These are phyloP conservation scores for Andrena chrysosceles DNA, from an alignment of 2,888 invertebrate genomes.

Conservation along the genomic window DNA sequence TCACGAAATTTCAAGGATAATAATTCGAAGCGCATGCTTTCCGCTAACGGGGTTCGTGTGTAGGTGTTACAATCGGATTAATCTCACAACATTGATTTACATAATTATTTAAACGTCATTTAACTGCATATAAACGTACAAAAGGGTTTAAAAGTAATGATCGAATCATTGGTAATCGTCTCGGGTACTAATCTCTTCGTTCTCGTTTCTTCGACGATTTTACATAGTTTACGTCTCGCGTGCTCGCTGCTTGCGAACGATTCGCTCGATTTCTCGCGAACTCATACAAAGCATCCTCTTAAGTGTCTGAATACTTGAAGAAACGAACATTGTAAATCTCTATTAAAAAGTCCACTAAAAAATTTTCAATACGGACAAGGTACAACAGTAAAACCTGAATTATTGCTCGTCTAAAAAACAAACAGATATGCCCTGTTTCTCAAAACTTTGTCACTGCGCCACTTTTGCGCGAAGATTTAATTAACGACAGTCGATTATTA, in stretches of 20 bases:
- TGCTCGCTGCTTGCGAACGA: slow-evolving; percentile 7
- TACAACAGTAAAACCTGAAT: slow-evolving; percentile 8
- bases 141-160: slow-evolving; percentile 78
- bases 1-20: slow-evolving; percentile 77
- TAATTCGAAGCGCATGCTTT: slow-evolving; percentile 77
- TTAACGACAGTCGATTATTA: not conserved
- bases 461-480: not conserved
- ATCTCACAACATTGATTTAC: slow-evolving; percentile 74
- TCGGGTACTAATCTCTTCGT: slow-evolving; percentile 35
- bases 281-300: slow-evolving; percentile 17
- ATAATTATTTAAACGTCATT: slow-evolving; percentile 78
- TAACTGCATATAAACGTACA: slow-evolving; percentile 83
- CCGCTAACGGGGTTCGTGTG: slow-evolving; percentile 75
- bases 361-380: slow-evolving; percentile 2
- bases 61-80: slow-evolving; percentile 76
- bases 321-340: slow-evolving; percentile 17
- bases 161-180: slow-evolving; percentile 67
- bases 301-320: not conserved
- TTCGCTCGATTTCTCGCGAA: slow-evolving; percentile 31
- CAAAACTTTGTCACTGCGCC: not conserved
- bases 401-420: not conserved
- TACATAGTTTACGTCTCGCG: not conserved
- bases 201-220: slow-evolving; percentile 11
- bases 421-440: not conserved
- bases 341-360: not conserved